A percentile compares a stretch with the other conserved stretches of the same genome.
phyloP scores from a whole-genome alignment of 2,797 vertebrate species.

The Lates japonicus region DNA sequence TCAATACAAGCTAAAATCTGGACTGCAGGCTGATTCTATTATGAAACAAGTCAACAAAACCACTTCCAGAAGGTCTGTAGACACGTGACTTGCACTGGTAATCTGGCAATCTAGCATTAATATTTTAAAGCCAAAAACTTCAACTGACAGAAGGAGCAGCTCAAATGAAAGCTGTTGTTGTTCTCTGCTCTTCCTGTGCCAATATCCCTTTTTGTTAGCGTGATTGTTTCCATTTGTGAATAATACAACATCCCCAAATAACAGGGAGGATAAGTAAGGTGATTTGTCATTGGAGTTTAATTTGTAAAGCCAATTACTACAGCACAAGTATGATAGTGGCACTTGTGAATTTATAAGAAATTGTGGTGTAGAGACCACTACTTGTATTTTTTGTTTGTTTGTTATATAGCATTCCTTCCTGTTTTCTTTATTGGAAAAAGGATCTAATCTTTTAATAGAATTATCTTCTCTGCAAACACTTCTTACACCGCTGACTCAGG shows the following conservation, averaged over 20 bases:
- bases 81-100: constrained; percentile 12
- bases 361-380: not conserved
- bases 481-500: constrained; percentile 38
- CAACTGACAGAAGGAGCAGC: not conserved
- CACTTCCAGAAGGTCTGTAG: constrained; percentile 15
- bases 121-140: constrained; percentile 29
- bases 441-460: constrained; percentile 15
- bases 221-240: constrained; percentile 34
- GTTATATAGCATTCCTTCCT: constrained; percentile 12
- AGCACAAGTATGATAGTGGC: not conserved
- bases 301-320: not conserved
- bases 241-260: not conserved
- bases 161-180: constrained; percentile 20
- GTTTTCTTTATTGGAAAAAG: constrained; percentile 25
- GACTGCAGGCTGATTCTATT: not conserved
- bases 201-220: constrained; percentile 15
- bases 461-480: constrained; percentile 9
- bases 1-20: not conserved
- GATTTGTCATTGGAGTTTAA: not conserved
- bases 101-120: constrained; percentile 35
- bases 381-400: not conserved
- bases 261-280: not conserved
- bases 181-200: constrained; percentile 19
- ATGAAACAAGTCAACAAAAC: constrained; percentile 25
- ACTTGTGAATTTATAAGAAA: not conserved